Evolutionary conservation across 2,113 vertebrate species (phyloP), one percentile per base, ranked within the genome.

Genomic region (Crotalus viridis): DNA sequence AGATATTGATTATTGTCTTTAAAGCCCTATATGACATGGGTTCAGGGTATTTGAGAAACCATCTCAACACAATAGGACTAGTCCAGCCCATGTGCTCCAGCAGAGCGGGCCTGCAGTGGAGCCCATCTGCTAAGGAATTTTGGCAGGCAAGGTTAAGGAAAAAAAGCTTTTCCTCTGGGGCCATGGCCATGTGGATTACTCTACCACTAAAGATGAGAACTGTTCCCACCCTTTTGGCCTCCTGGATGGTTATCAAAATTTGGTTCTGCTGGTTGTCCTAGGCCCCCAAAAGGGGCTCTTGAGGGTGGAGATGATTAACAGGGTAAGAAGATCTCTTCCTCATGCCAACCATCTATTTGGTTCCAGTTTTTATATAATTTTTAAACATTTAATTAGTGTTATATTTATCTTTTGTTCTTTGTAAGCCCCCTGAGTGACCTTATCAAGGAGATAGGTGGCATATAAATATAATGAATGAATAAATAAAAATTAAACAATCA

Each of bases 331-430:
- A n/a, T 13, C 10, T 13, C 28, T 4, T 64, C 61, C 26, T 64
- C 26, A n/a, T n/a, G 10, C 10, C 1, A n/a, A 5, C 26, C 5
- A 1, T 12, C 26, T n/a, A 26, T 1, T 64, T 13, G 4, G 0
- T 64, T n/a, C 10, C 26, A 13, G 26, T 64, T 64, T 28, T 64
- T 28, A 64, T 64, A 64, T n/a, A 64, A 28, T 64, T 64, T 64
- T 61, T 9, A 51, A 51, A 51, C 48, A 51, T 12, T 1, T 64
- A 64, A 64, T 64, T 64, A 28, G 1, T n/a, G 28, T 64, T n/a
- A n/a, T n/a, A 64, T 28, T 64, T 64, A 64, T 13, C 4, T 64
- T 64, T 64, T 3, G 28, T 64, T 13, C 10, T 64, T 64, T 64
- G 26, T 64, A n/a, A 64, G 1, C 26, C 26, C 12, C 10, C 26